Base-by-base conservation (phyloP, 2,113 vertebrate genomes). In the Grammomys dolichurus region DNA sequence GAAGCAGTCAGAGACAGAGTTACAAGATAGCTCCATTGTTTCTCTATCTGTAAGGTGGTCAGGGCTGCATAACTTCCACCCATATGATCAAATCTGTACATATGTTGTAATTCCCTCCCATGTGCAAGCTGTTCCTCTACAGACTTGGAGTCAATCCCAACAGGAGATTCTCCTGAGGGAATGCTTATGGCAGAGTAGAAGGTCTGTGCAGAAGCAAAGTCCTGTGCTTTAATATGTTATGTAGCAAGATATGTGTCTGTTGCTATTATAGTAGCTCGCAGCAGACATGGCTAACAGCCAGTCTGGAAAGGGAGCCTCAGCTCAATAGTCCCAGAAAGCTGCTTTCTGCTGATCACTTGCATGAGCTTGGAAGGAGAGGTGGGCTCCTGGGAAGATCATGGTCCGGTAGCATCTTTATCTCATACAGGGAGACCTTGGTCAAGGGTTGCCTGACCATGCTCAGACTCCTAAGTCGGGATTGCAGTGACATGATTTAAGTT, bases 1-100 rank as follows among this genome's bases (percentile, higher is more conserved):
- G 4, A 51, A 33, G 5, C 6, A 75, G 7, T 48, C 22, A 77
- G 6, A 43, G 12, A 28, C 54, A 73, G 33, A 56, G 40, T 48
- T 48, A 0, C 36, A 22, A 75, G 51, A 12, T 17, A 17, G 3
- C 12, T 31, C 28, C 31, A 4, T 6, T 12, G 36, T 31, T 11
- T 7, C 1, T 3, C 73, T 11, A 51, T 20, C 7, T 12, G 24
- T 0, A 0, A 3, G 10, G 17, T 20, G 9, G 6, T 14, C 2
- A 19, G 1, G 16, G 14, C 2, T 10, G 3, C 10, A 7, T 24
- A 51, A 85, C 43, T 9, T 3, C 31, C 20, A 9, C 20, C 36
- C 63, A n/a, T 43, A 22, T 17, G 13, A 7, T 7, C 80, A 16
- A 60, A 40, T 11, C 19, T 56, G 2, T 14, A 17, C 12, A 5